Evolutionary conservation across 2,888 invertebrate species (phyloP), one percentile per base, ranked within the genome.

Genomic region (Lasioglossum oenotherae): DNA sequence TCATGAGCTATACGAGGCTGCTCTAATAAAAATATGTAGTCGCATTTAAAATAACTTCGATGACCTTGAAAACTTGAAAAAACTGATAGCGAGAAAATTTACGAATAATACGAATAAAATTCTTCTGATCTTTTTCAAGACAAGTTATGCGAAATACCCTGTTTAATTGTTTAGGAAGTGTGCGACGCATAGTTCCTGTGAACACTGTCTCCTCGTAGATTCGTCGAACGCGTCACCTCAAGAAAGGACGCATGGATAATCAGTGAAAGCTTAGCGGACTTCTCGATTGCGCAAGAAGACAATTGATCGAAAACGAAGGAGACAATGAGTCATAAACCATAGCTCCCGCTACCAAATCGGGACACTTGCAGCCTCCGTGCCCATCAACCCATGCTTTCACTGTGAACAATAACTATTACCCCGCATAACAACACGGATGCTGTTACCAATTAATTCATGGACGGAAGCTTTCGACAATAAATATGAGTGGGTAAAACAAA

Each of bases 281-380:
- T 69, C 53, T 4, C 12, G 16, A 38, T 31, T 31, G 2, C 16
- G n/a, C 60, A 12, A 76, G 14, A 12, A 23, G 14, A 1, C n/a
- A 49, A 74, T n/a, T 12, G 71, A 57, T 23, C n/a, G 71, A 87
- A 84, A 84, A 57, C 64, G 71, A 75, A 71, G 41, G 75, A 78
- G 74, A 79, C 83, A 85, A 72, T 89, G 90, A 90, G 80, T 90
- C 91, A 85, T 57, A 79, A 86, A 75, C 78, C 76, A 38, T 57
- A 44, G 78, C 64, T 87, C 84, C 79, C 84, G 86, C 82, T 84
- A 87, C 89, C 88, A 89, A 91, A 91, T 84, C 82, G 75, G 85
- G 87, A 88, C 83, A 88, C 87, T 86, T 86, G 83, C 88, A 86
- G 89, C 88, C 85, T 86, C 82, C 82, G 69, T 74, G 53, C 75